Conservation (phyloP, 2,113 vertebrate species). For the Neotragus pygmaeus region DNA sequence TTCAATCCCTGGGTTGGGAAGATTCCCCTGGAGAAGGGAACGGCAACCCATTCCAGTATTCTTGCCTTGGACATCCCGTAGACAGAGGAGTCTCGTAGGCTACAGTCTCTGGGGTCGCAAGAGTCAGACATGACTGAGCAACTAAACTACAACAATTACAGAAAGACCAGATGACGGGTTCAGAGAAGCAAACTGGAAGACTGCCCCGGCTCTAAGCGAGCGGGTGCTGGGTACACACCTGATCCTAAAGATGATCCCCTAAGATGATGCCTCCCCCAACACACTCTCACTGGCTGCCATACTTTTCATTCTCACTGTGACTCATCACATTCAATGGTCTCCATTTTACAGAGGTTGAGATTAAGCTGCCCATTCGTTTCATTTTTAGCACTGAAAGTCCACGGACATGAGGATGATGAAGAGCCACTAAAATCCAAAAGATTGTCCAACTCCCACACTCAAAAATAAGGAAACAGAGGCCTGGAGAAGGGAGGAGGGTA, state of each 20-base stretch:
- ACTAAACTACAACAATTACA: not conserved
- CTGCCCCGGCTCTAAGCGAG: not conserved
- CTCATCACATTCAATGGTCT: fast-evolving
- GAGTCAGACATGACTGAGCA: not conserved
- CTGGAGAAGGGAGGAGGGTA: not conserved
- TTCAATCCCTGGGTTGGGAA: not conserved
- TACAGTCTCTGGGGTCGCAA: not conserved
- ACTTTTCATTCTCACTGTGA: not conserved
- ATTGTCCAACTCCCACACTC: fast-evolving
- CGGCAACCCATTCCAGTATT: not conserved
- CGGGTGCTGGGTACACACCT: not conserved
- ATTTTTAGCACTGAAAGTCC: not conserved
- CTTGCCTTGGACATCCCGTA: not conserved
- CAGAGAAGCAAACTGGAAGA: not conserved
- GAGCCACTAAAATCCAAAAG: not conserved
- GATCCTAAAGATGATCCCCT: not conserved
- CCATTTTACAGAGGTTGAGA: not conserved
- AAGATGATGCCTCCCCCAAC: fast-evolving
- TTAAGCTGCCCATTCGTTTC: not conserved
- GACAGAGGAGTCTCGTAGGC: not conserved
- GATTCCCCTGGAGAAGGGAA: not conserved
- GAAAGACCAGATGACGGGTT: not conserved
- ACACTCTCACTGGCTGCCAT: fast-evolving
- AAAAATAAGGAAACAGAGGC: not conserved
- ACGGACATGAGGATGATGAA: not conserved